Percentiles rank a stretch among this genome's conserved stretches.
These are phyloP conservation scores for Lytechinus variegatus DNA, from an alignment of 35 echinoderm and acorn worm species.

Conservation along the genomic window DNA sequence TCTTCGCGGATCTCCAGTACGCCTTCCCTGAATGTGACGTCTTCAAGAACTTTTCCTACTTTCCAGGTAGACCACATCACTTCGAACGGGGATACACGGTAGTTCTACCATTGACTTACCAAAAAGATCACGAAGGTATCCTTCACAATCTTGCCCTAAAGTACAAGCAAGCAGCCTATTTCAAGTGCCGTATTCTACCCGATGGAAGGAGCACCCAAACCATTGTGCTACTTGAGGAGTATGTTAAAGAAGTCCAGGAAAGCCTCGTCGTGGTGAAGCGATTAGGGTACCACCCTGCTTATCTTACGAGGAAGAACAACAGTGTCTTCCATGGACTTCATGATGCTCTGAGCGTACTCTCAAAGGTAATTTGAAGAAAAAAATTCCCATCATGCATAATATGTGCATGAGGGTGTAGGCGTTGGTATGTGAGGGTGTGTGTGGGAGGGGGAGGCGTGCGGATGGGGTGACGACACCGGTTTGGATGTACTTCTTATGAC, in stretches of 20 bases:
- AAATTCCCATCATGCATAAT: background rate
- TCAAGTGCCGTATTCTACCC: constrained; percentile 52
- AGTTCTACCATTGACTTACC: constrained; percentile 55
- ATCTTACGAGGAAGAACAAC: constrained; percentile 60
- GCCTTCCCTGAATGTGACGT: constrained; percentile 57
- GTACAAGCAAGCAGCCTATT: constrained; percentile 72
- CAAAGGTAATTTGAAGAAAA: constrained; percentile 37
- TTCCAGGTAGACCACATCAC: constrained; percentile 56
- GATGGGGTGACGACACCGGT: too few species aligned
- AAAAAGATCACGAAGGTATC: constrained; percentile 49
- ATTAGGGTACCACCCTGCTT: constrained; percentile 67
- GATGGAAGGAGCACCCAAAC: constrained; percentile 53
- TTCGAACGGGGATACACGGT: constrained; percentile 74
- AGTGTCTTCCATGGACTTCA: constrained; percentile 60
- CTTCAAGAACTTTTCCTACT: constrained; percentile 73
- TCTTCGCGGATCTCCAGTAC: constrained; percentile 36
- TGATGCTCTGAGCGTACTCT: constrained; percentile 46
- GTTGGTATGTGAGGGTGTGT: background rate
- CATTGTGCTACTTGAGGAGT: constrained; percentile 55
- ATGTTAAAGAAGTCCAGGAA: constrained; percentile 58
- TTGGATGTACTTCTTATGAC: too few species aligned
- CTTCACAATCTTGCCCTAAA: constrained; percentile 58
- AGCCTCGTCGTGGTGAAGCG: constrained; percentile 63
- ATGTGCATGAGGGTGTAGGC: too few species aligned
- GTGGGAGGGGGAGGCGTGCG: background rate